Evolutionary conservation across 2,797 vertebrate species (phyloP).

Genomic region (Carcharodon carcharias): DNA sequence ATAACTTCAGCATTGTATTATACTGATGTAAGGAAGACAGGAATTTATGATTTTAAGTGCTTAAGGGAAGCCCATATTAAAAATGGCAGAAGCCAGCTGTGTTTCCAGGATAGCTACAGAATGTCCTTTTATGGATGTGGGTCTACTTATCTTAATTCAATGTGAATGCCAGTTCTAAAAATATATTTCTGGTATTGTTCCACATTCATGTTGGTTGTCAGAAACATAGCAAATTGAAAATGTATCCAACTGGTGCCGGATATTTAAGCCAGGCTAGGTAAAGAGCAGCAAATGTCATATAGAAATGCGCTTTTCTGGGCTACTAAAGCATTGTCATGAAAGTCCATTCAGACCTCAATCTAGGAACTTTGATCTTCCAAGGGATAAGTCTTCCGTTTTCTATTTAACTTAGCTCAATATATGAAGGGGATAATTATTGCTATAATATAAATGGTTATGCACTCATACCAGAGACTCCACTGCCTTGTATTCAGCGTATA

Average conservation of each 20-base stretch:
- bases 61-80: neutral
- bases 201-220: too few species aligned
- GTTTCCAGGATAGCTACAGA: neutral
- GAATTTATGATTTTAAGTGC: neutral
- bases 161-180: neutral
- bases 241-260: neutral
- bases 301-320: neutral
- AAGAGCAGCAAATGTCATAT: neutral
- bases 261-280: neutral
- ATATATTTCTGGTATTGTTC: too few species aligned
- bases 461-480: neutral
- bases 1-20: neutral
- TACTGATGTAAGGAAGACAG: neutral
- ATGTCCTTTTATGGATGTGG: neutral
- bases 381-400: neutral
- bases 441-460: neutral
- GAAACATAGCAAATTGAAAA: neutral
- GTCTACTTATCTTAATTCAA: neutral
- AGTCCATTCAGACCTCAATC: neutral
- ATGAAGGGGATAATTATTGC: neutral
- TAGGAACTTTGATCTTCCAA: neutral
- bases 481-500: neutral
- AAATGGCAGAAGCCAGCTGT: neutral
- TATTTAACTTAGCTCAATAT: neutral
- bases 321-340: neutral